Conservation (phyloP, 2,888 invertebrate species). For the Tethea ocularis region DNA sequence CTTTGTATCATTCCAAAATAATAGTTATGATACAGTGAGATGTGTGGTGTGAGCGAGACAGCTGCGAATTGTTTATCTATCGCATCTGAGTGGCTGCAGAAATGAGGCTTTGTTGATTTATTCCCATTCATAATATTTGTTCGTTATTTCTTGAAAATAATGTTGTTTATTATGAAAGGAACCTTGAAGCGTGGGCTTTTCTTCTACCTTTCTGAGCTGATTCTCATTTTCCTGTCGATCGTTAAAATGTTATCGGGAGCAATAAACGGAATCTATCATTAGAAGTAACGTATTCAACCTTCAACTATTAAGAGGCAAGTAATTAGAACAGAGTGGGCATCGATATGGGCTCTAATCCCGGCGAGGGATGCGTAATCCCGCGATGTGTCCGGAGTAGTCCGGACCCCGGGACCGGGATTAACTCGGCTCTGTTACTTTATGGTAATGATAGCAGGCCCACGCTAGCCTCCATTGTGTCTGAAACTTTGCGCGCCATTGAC, state of each 20-base stretch:
- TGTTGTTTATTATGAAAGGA: not conserved
- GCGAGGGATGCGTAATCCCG: not conserved
- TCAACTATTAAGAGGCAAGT: not conserved
- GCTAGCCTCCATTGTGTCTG: not conserved
- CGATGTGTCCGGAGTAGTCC: not conserved
- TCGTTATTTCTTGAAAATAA: not conserved
- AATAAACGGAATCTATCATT: not conserved
- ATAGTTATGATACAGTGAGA: not conserved
- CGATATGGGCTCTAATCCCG: not conserved
- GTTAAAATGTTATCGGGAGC: not conserved
- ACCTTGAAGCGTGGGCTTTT: not conserved
- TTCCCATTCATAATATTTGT: not conserved
- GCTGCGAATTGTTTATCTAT: not conserved
- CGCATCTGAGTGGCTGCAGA: not conserved
- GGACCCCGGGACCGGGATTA: not conserved
- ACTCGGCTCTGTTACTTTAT: not conserved
- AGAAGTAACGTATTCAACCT: not conserved
- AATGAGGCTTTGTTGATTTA: not conserved
- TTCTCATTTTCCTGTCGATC: not conserved
- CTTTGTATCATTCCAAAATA: not conserved
- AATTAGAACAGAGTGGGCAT: not conserved
- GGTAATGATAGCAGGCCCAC: not conserved
- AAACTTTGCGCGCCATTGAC: not conserved
- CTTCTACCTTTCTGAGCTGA: too few relatives aligned
- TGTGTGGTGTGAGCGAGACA: not conserved